Evolutionary conservation across 2,797 vertebrate genomes (phyloP).

Genomic region (Hephaestus fuliginosus): DNA sequence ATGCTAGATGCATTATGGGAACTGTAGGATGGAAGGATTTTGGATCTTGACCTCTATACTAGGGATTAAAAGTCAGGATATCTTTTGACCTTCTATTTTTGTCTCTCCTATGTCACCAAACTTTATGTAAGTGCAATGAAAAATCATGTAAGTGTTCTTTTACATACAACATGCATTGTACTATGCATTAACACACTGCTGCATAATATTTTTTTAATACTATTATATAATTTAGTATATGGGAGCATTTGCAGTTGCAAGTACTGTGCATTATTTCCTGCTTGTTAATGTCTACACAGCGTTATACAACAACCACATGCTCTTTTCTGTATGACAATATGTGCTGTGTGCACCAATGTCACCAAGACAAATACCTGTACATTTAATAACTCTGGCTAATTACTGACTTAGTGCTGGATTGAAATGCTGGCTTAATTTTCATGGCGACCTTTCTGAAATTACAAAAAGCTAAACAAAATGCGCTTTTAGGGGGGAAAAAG

Average conservation of each 20-base stretch:
- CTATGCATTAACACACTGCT: not conserved
- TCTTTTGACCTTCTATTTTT: not conserved
- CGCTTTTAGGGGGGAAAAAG: slow-evolving; percentile 49
- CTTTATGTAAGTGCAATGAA: not conserved
- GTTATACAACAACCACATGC: no score
- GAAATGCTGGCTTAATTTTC: slow-evolving; percentile 40
- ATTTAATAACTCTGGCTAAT: slow-evolving; percentile 16
- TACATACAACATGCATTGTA: not conserved
- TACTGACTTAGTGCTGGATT: slow-evolving; percentile 27
- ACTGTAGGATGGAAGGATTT: not conserved
- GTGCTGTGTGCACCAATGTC: not conserved
- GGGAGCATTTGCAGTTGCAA: not conserved
- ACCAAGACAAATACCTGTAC: slow-evolving; percentile 12
- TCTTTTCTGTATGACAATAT: not conserved
- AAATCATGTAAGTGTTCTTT: not conserved
- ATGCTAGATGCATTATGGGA: not conserved
- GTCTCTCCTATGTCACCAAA: not conserved
- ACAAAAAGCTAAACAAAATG: slow-evolving; percentile 49
- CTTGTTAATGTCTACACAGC: not conserved
- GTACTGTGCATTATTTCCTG: not conserved
- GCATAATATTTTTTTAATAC: not conserved
- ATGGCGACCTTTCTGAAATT: slow-evolving; percentile 44
- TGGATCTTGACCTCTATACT: not conserved
- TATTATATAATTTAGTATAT: not conserved
- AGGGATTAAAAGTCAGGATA: not conserved